phyloP scores from a whole-genome alignment of 2,888 invertebrate species.

The Odontocolon sp. region DNA sequence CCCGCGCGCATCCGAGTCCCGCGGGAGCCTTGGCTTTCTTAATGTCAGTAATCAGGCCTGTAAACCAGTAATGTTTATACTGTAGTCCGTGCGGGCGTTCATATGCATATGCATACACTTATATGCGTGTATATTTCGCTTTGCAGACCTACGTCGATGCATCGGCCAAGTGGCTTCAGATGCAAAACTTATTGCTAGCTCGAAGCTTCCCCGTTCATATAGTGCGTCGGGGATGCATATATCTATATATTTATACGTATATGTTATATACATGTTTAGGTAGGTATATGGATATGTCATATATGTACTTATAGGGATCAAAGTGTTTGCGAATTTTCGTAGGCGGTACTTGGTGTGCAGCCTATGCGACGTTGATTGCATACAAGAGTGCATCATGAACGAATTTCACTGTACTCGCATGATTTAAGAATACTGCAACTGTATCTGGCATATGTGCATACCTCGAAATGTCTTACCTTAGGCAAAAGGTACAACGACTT shows the following conservation, averaged over 20 bases:
- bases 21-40: slow-evolving; percentile 60
- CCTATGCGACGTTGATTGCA: slow-evolving; percentile 14
- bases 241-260: too few relatives aligned
- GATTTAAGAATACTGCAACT: too few relatives aligned
- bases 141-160: neutral
- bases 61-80: slow-evolving; percentile 64
- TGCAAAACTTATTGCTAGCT: too few relatives aligned
- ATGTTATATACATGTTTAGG: too few relatives aligned
- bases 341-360: slow-evolving; percentile 37
- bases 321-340: neutral
- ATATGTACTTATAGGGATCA: too few relatives aligned
- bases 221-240: too few relatives aligned
- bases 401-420: too few relatives aligned
- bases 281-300: too few relatives aligned
- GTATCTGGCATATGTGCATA: too few relatives aligned
- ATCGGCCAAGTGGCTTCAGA: neutral
- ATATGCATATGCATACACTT: slow-evolving; percentile 45
- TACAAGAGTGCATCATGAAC: slow-evolving; percentile 15
- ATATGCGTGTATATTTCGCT: slow-evolving; percentile 25
- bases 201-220: too few relatives aligned
- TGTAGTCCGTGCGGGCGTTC: slow-evolving; percentile 50
- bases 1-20: slow-evolving; percentile 53
- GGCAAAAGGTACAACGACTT: too few relatives aligned
- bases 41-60: slow-evolving; percentile 64
- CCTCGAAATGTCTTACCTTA: too few relatives aligned